phyloP scores from a whole-genome alignment of 2,113 vertebrate species.

The Pomatostomus ruficeps region DNA sequence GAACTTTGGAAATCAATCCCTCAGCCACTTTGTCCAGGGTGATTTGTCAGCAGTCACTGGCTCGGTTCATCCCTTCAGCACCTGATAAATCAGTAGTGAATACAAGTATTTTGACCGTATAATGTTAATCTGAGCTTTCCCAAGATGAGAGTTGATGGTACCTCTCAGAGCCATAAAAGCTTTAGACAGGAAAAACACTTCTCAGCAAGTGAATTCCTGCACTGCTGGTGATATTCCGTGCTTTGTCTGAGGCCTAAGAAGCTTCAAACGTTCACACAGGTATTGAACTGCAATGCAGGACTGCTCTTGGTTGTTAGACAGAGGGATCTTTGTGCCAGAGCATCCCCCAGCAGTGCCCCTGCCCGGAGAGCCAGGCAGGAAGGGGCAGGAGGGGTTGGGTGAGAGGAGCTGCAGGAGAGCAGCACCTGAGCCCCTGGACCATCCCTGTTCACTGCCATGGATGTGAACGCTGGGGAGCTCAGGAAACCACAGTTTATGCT shows the following conservation, averaged over 20 bases:
- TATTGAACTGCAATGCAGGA: neutral
- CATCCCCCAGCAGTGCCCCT: neutral
- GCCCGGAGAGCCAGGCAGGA: neutral
- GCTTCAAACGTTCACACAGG: neutral
- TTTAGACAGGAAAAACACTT: neutral
- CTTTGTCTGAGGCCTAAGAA: neutral
- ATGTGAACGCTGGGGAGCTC: rapidly evolving
- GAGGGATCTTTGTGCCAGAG: neutral
- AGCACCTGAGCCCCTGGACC: neutral
- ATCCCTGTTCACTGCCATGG: rapidly evolving
- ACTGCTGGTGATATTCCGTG: neutral
- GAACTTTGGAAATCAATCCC: neutral
- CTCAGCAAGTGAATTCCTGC: neutral
- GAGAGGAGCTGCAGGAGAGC: neutral
- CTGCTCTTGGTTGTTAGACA: neutral
- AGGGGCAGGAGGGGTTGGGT: neutral
- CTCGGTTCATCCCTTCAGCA: neutral
- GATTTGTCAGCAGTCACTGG: neutral
- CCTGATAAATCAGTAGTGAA: neutral
- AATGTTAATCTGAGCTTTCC: neutral
- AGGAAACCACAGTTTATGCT: neutral
- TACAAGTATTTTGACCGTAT: neutral
- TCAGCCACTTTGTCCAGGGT: neutral
- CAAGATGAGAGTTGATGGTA: neutral
- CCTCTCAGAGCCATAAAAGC: neutral